Evolutionary conservation across 2,888 invertebrate genomes (phyloP).

Genomic region (Stegophylla sp.): DNA sequence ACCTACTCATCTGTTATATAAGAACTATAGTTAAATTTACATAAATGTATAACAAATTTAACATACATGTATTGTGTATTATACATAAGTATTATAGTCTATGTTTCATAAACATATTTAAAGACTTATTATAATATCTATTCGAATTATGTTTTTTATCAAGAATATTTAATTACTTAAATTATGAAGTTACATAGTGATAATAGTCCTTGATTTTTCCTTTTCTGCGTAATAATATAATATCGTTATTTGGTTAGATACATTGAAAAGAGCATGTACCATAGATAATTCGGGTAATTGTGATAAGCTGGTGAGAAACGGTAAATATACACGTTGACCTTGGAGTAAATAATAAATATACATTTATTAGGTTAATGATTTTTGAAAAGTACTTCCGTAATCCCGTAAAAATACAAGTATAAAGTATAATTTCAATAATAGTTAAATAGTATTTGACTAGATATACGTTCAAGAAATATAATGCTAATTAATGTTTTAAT

Average conservation of each 20-base stretch:
- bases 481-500: too few species aligned
- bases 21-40: too few species aligned
- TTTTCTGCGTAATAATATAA: neutral
- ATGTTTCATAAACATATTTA: neutral
- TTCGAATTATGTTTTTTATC: neutral
- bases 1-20: too few species aligned
- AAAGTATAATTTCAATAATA: too few species aligned
- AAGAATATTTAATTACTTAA: neutral
- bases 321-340: slow-evolving; percentile 4
- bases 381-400: slow-evolving; percentile 10
- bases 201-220: slow-evolving; percentile 11
- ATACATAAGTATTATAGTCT: too few species aligned
- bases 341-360: neutral
- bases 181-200: neutral
- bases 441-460: too few species aligned
- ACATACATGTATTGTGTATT: too few species aligned
- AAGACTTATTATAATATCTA: neutral
- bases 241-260: slow-evolving; percentile 22
- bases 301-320: slow-evolving; percentile 12
- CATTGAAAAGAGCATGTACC: neutral
- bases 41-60: too few species aligned
- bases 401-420: too few species aligned
- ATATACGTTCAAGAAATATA: too few species aligned
- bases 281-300: slow-evolving; percentile 9
- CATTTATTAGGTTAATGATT: slow-evolving; percentile 16